Percentiles rank a stretch among this genome's conserved stretches.
Evolutionary conservation across 2,113 vertebrate species (phyloP).

Genomic region (Fukomys damarensis): DNA sequence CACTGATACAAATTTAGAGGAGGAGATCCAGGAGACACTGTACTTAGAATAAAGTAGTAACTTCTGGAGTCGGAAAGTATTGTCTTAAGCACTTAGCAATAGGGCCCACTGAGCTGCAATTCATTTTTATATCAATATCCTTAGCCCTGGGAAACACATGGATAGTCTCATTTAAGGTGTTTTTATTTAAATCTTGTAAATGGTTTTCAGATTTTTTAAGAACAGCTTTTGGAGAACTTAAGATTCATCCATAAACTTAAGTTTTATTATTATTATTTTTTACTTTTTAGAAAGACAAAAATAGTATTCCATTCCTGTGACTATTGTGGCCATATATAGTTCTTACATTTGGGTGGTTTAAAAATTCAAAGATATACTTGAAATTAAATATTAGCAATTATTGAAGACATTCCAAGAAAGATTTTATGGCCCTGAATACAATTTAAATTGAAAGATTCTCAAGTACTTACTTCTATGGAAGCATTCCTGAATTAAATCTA

Average conservation of each 20-base stretch:
- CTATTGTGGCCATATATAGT: background rate
- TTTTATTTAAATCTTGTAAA: background rate
- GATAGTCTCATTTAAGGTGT: background rate
- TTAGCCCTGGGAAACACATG: background rate
- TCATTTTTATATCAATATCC: background rate
- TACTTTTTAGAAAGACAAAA: background rate
- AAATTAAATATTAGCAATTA: constrained; percentile 13
- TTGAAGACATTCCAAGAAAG: background rate
- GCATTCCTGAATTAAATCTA: background rate
- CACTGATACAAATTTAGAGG: background rate
- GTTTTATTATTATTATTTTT: background rate
- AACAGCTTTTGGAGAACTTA: background rate
- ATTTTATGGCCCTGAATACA: background rate
- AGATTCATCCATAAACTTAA: background rate
- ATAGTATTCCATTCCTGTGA: background rate
- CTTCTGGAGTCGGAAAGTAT: background rate
- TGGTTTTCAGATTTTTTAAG: background rate
- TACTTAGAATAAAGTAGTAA: background rate
- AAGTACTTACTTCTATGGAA: background rate
- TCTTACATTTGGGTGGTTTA: constrained; percentile 5
- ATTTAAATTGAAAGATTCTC: background rate
- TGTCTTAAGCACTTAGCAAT: background rate
- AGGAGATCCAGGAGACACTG: background rate
- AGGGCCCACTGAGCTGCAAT: background rate
- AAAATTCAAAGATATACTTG: background rate